Conservation (phyloP, 2,797 vertebrate genomes). For the Gallirallus australis region DNA sequence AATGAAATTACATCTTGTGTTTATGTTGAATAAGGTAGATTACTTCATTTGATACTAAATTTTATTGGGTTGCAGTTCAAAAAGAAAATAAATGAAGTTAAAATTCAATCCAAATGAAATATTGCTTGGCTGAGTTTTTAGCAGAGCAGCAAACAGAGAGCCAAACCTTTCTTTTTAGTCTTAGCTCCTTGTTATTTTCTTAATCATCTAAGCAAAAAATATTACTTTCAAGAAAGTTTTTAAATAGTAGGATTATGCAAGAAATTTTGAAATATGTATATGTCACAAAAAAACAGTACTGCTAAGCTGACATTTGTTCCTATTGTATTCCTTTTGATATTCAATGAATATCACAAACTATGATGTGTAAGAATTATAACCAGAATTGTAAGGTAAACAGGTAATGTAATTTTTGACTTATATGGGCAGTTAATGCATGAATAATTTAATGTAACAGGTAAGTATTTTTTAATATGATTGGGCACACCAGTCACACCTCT, state of each 20-base stretch:
- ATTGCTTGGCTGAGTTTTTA: neutral
- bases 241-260: neutral
- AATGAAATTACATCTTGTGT: neutral
- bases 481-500: neutral
- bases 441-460: neutral
- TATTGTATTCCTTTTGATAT: neutral
- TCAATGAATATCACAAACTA: neutral
- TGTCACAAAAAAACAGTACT: neutral
- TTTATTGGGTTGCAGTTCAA: neutral
- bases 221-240: neutral
- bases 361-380: neutral
- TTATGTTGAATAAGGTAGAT: neutral
- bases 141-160: neutral
- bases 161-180: neutral
- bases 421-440: neutral
- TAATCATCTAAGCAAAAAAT: neutral
- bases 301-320: neutral
- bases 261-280: neutral
- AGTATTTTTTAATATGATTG: neutral
- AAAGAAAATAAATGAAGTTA: neutral
- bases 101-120: neutral
- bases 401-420: neutral
- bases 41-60: neutral
- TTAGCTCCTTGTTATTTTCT: neutral
- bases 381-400: neutral